phyloP scores from a whole-genome alignment of 2,113 vertebrate genomes.

The Eublepharis macularius region DNA sequence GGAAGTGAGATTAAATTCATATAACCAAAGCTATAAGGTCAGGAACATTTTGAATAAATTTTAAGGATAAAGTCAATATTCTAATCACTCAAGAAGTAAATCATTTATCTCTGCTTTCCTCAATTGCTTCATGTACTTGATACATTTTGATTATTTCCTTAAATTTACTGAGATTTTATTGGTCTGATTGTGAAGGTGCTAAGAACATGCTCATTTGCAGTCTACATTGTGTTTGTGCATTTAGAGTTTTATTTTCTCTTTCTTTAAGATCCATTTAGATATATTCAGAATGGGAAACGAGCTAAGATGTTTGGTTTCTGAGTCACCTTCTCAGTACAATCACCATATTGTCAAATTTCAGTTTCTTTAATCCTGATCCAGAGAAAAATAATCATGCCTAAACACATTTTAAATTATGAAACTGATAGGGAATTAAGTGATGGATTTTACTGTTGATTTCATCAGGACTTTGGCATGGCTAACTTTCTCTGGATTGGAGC shows the following conservation, averaged over 20 bases:
- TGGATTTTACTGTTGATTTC: neutral
- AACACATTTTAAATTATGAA: neutral
- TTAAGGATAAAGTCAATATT: neutral
- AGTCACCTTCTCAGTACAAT: neutral
- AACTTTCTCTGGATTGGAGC: neutral
- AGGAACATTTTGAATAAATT: neutral
- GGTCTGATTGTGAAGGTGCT: neutral
- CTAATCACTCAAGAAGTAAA: neutral
- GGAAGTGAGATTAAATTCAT: neutral
- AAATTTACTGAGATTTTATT: neutral
- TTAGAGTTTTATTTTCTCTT: neutral
- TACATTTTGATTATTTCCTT: neutral
- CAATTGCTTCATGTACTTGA: neutral
- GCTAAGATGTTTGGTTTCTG: neutral
- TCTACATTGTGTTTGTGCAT: neutral
- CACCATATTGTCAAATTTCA: neutral
- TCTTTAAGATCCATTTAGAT: neutral
- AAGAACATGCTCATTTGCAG: neutral
- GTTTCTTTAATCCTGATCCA: neutral
- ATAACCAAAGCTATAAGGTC: neutral
- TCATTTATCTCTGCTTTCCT: neutral
- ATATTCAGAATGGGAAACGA: neutral
- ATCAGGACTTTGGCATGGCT: neutral
- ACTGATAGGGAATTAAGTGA: neutral
- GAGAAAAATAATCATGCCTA: neutral